Evolutionary conservation across 1,140 invertebrate genomes (phyloP), one percentile per base, ranked within the genome.

Genomic region (Macrobrachium nipponense): DNA sequence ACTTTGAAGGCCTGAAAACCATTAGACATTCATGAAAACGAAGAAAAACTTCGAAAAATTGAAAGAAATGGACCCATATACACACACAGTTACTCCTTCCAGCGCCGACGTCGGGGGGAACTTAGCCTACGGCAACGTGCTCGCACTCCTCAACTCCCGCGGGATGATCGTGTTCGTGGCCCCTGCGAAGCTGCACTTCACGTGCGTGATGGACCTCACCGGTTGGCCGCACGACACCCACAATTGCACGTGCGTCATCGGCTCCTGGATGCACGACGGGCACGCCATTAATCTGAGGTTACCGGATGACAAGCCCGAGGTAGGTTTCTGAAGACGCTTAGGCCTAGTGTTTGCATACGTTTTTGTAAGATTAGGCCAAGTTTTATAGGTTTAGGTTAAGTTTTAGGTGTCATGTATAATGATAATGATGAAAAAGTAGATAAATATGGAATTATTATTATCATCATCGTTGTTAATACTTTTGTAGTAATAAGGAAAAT

Each of bases 171-270:
- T 83, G 15, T 64, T 51, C 27, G 72, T 73, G 44, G 60, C 72
- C 23, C 12, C 72, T 14, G n/a, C 59, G 58, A 60, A 51, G 5
- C 58, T 83, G 0, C 27, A 17, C 11, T 23, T 17, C 72, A n/a
- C 72, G n/a, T 83, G 81, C 43, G 81, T 76, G 6, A 23, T 62
- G 18, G 72, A 83, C 36, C 81, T 83, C 23, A 83, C 72, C 60
- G 66, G 51, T 61, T 83, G 81, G 81, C 81, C 81, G 0, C 72
- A 83, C 72, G 81, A 83, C 81, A 61, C 51, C 17, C 81, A 83
- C 68, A 75, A 77, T 68, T 77, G 78, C 68, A 66, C 44, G 77
- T 23, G 77, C 64, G 59, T 81, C 23, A 72, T 80, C 58, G 78
- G 78, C 17, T 76, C 72, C 70, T 87, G 85, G 78, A 58, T 68